These are phyloP conservation scores for Synchiropus splendidus DNA, from an alignment of 2,113 vertebrate genomes.

Conservation along the genomic window DNA sequence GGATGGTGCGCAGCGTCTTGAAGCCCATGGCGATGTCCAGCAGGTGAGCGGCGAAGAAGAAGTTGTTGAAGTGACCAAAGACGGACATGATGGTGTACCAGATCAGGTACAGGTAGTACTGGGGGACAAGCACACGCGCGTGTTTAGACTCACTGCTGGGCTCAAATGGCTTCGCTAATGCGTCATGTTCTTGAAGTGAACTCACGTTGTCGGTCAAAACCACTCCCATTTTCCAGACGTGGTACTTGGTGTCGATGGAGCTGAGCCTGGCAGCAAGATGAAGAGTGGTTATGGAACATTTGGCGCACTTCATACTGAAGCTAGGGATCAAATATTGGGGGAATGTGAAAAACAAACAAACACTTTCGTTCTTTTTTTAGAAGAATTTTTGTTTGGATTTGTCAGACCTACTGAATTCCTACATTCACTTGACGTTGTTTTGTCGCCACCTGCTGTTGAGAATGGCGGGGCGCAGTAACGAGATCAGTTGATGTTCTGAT, in stretches of 20 bases:
- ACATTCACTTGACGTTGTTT: too few relatives aligned
- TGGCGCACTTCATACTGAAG: too few relatives aligned
- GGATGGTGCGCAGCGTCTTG: conserved; percentile 89
- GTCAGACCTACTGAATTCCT: too few relatives aligned
- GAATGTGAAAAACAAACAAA: too few relatives aligned
- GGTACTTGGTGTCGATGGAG: conserved; percentile 92
- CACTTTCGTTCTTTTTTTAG: too few relatives aligned
- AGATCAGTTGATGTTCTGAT: too few relatives aligned
- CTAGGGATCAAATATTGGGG: too few relatives aligned
- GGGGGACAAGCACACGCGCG: conserved; percentile 3
- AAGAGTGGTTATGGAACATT: too few relatives aligned
- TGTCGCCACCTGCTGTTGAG: too few relatives aligned
- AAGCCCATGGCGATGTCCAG: conserved; percentile 97
- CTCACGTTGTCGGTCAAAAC: conserved; percentile 96
- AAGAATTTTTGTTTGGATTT: too few relatives aligned
- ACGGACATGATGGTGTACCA: conserved; percentile 96
- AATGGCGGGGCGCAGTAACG: too few relatives aligned
- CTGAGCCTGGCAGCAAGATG: conserved; percentile 74
- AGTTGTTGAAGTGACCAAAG: conserved; percentile 97
- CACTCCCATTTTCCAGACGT: conserved; percentile 93
- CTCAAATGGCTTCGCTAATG: neutral
- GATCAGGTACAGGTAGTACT: conserved; percentile 92
- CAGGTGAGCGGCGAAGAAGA: conserved; percentile 96
- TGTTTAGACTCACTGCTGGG: neutral
- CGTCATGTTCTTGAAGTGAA: conserved; percentile 12